These are phyloP conservation scores for Falco biarmicus DNA, from an alignment of 2,797 vertebrate genomes.

Conservation along the genomic window DNA sequence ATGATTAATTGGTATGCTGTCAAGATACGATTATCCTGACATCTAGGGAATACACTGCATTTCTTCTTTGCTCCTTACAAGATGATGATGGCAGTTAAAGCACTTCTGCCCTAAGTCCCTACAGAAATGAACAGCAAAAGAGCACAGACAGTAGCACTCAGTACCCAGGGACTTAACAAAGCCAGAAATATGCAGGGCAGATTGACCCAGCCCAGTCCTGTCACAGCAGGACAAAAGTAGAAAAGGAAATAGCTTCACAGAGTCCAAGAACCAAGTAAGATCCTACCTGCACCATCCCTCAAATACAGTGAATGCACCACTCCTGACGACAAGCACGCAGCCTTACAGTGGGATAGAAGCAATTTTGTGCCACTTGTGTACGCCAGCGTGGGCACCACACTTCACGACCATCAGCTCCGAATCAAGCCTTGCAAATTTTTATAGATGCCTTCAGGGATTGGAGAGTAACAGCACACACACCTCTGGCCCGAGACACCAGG, in stretches of 20 bases:
- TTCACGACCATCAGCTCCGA: background rate
- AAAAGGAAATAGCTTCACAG: background rate
- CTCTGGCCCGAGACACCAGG: background rate
- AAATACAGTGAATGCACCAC: background rate
- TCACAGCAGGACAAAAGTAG: background rate
- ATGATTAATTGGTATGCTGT: conserved; percentile 48
- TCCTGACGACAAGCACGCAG: background rate
- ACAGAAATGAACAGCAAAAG: background rate
- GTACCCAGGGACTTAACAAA: background rate
- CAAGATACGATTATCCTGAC: conserved; percentile 23
- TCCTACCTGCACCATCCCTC: background rate
- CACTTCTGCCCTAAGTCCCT: conserved; percentile 16
- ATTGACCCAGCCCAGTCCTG: background rate
- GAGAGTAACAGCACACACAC: background rate
- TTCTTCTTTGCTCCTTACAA: conserved; percentile 21
- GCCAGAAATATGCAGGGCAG: background rate
- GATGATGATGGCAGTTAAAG: background rate
- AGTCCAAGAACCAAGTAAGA: background rate
- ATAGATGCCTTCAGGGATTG: background rate
- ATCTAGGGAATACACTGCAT: conserved; percentile 16
- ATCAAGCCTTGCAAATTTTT: background rate
- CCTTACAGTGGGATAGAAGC: background rate
- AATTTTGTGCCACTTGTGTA: background rate
- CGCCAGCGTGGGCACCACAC: background rate
- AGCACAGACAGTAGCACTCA: background rate